Percentiles rank a stretch among this genome's conserved stretches.
Evolutionary conservation across 2,797 vertebrate species (phyloP).

Genomic region (Tokudaia tokunoshimensis): DNA sequence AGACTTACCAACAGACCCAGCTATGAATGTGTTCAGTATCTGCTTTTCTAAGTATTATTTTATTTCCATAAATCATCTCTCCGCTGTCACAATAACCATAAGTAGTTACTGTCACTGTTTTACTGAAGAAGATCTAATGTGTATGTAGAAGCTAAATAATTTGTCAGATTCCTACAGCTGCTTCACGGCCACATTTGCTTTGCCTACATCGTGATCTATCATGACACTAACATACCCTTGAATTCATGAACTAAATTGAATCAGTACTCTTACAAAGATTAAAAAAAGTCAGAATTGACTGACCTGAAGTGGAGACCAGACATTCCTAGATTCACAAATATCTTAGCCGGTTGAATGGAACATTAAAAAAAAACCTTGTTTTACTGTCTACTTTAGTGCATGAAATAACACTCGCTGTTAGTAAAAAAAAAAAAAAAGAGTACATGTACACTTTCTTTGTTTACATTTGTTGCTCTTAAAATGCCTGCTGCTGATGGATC

Average conservation of each 20-base stretch:
- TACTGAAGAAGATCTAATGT: slow-evolving; percentile 38
- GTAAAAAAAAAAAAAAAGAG: slow-evolving; percentile 61
- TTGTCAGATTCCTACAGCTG: not conserved
- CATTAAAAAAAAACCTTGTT: slow-evolving; percentile 75
- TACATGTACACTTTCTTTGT: slow-evolving; percentile 68
- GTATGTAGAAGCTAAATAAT: slow-evolving; percentile 7
- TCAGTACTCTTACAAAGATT: slow-evolving; percentile 41
- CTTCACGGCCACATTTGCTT: slow-evolving; percentile 43
- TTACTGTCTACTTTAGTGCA: slow-evolving; percentile 71
- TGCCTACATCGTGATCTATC: slow-evolving; percentile 35
- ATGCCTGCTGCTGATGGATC: slow-evolving; percentile 85
- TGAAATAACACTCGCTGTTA: slow-evolving; percentile 78
- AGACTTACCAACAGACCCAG: not conserved
- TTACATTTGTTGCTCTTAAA: slow-evolving; percentile 83
- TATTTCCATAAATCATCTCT: slow-evolving; percentile 23
- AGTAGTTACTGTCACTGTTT: slow-evolving; percentile 46
- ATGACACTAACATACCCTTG: slow-evolving; percentile 27
- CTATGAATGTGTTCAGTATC: not conserved
- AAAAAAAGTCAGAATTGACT: slow-evolving; percentile 37
- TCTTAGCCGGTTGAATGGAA: slow-evolving; percentile 58
- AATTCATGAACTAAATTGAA: slow-evolving; percentile 47
- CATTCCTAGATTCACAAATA: slow-evolving; percentile 67
- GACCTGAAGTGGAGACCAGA: slow-evolving; percentile 26
- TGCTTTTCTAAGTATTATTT: slow-evolving; percentile 24
- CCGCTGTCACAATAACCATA: slow-evolving; percentile 43